Evolutionary conservation across 2,888 invertebrate species (phyloP).

Genomic region (Brenthis ino): DNA sequence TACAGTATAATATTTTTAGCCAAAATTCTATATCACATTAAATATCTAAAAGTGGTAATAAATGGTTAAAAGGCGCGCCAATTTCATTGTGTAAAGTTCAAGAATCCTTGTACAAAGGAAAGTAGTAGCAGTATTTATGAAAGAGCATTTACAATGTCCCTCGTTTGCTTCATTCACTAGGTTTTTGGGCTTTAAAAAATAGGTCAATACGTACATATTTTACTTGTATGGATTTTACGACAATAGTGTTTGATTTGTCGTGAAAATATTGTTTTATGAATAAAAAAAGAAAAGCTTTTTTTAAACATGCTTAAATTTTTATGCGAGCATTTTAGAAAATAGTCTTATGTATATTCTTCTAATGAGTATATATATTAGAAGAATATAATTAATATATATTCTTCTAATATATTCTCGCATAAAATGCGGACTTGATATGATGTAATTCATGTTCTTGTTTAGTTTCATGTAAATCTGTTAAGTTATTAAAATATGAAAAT

Average conservation of each 20-base stretch:
- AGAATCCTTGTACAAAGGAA: conserved; percentile 37
- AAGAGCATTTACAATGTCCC: conserved; percentile 40
- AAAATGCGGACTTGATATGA: no score
- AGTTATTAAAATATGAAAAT: no score
- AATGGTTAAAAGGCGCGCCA: conserved; percentile 39
- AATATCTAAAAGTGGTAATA: conserved; percentile 36
- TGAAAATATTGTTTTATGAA: background rate
- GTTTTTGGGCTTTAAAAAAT: conserved; percentile 33
- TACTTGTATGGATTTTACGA: conserved; percentile 14
- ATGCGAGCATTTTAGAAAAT: no score
- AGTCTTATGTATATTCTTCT: no score
- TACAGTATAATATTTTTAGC: background rate
- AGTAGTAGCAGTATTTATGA: conserved; percentile 39
- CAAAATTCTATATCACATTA: conserved; percentile 10
- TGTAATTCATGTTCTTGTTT: no score
- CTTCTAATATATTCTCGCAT: no score
- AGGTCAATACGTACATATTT: conserved; percentile 34
- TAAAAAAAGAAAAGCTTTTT: background rate
- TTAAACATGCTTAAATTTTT: no score
- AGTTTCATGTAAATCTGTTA: no score
- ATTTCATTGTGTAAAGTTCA: conserved; percentile 39
- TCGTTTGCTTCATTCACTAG: conserved; percentile 36
- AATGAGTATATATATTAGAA: no score
- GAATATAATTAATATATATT: no score
- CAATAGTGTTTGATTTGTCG: conserved; percentile 7